phyloP scores from a whole-genome alignment of 2,888 invertebrate genomes.

The Campoplex capitator region DNA sequence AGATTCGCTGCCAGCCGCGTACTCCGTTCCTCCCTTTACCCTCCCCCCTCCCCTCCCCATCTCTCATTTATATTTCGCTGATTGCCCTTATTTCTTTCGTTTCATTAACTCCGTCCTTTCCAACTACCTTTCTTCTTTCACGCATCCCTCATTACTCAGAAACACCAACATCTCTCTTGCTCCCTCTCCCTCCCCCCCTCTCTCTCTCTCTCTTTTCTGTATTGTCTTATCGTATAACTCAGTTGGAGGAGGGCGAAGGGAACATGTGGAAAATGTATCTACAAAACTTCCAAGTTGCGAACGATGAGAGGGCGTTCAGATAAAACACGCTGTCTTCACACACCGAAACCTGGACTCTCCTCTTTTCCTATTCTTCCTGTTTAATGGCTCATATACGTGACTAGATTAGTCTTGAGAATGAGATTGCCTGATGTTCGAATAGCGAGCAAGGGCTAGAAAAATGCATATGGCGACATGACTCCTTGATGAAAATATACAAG shows the following conservation, averaged over 20 bases:
- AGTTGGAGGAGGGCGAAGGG: not conserved
- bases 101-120: slow-evolving; percentile 71
- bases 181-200: not conserved
- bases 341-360: not conserved
- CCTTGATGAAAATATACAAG: not conserved
- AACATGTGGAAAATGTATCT: slow-evolving; percentile 46
- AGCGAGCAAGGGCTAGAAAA: not conserved
- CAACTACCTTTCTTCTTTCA: slow-evolving; percentile 45
- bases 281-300: slow-evolving; percentile 44
- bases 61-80: slow-evolving; percentile 83
- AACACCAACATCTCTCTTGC: slow-evolving; percentile 8
- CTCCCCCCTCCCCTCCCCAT: slow-evolving; percentile 65
- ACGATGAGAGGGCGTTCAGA: slow-evolving; percentile 10
- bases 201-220: not conserved
- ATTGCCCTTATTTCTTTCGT: slow-evolving; percentile 83
- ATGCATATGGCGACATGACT: not conserved
- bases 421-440: slow-evolving; percentile 47
- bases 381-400: slow-evolving; percentile 54
- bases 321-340: slow-evolving; percentile 5
- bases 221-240: slow-evolving; percentile 53
- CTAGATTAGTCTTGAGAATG: slow-evolving; percentile 46
- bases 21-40: slow-evolving; percentile 44
- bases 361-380: slow-evolving; percentile 21
- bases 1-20: slow-evolving; percentile 67
- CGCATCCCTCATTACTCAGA: slow-evolving; percentile 56